Percentiles rank a stretch among this genome's conserved stretches.
These are phyloP conservation scores for Oxystoma pomonae DNA, from an alignment of 2,888 invertebrate species.

Conservation along the genomic window DNA sequence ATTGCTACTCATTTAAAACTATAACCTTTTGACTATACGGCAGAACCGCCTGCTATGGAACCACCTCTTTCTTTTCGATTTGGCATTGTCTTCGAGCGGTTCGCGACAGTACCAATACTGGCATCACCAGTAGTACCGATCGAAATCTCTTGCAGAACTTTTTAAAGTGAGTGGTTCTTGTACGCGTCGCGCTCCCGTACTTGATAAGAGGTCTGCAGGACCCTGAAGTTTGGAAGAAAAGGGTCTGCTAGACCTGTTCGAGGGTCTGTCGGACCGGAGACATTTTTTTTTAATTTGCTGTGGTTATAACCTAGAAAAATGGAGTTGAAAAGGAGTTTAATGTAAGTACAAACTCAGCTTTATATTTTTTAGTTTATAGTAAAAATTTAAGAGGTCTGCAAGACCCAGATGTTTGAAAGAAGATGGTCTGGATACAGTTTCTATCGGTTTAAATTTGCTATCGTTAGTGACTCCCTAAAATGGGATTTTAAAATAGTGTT, in stretches of 20 bases:
- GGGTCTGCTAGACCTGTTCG: background rate
- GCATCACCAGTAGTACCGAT: background rate
- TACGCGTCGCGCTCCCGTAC: background rate
- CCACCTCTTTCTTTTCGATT: background rate
- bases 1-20: too few relatives aligned
- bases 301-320: background rate
- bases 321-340: background rate
- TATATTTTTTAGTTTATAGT: too few relatives aligned
- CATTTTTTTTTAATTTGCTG: background rate
- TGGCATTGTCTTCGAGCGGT: background rate
- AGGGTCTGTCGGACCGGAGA: background rate
- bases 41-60: background rate
- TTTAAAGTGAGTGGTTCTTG: background rate
- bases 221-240: background rate
- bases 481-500: too few relatives aligned
- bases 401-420: too few relatives aligned
- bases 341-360: too few relatives aligned
- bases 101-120: background rate
- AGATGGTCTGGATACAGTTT: too few relatives aligned
- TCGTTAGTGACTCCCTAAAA: too few relatives aligned
- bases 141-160: background rate
- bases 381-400: too few relatives aligned
- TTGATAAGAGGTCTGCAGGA: background rate
- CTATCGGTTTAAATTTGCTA: too few relatives aligned
- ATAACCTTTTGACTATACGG: background rate